Percentiles rank a stretch among this genome's conserved stretches.
These are phyloP conservation scores for Agonum fuliginosum DNA, from an alignment of 2,888 invertebrate genomes.

Conservation along the genomic window DNA sequence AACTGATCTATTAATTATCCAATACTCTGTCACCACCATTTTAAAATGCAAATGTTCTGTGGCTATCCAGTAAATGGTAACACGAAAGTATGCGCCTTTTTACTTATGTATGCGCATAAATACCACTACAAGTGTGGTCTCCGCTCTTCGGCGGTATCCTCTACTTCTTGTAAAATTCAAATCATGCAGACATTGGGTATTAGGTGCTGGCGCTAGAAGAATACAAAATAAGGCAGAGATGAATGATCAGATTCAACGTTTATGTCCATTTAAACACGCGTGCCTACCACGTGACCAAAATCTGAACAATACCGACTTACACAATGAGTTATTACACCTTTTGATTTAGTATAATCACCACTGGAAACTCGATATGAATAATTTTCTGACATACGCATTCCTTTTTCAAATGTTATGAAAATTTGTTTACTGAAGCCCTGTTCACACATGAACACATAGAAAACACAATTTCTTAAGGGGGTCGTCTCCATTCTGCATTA, in stretches of 20 bases:
- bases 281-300: slow-evolving; percentile 1
- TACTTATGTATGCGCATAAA: neutral
- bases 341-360: too few species aligned
- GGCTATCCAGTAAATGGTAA: neutral
- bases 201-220: neutral
- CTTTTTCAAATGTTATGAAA: too few species aligned
- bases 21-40: neutral
- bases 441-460: too few species aligned
- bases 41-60: neutral
- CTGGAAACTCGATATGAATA: too few species aligned
- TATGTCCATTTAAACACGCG: neutral
- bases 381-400: too few species aligned
- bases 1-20: neutral
- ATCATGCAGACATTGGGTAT: neutral
- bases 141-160: neutral
- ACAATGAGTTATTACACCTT: too few species aligned
- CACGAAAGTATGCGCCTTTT: neutral
- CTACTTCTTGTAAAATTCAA: neutral
- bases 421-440: too few species aligned
- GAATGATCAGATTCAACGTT: neutral
- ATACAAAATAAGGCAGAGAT: neutral
- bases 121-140: neutral
- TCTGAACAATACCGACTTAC: too few species aligned
- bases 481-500: too few species aligned
- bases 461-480: too few species aligned